phyloP scores from a whole-genome alignment of 53 echinoderm and acorn worm genomes.

The Arbacia lixula region DNA sequence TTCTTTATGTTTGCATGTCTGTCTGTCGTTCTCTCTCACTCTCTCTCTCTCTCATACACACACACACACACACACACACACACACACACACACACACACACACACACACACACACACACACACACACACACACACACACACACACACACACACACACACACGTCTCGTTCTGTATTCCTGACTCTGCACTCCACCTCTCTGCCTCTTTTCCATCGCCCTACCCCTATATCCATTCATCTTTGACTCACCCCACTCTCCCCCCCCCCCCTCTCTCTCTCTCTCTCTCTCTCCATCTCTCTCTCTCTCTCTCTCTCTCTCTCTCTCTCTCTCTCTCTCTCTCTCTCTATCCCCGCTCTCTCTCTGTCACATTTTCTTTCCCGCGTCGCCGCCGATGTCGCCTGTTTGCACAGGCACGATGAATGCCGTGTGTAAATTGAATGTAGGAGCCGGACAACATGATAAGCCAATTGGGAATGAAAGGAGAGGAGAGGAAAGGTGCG shows the following conservation, averaged over 20 bases:
- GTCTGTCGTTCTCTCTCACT: no score
- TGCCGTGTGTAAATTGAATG: slow-evolving; percentile 29
- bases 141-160: no score
- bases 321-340: not conserved
- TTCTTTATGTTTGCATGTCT: no score
- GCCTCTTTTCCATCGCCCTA: not conserved
- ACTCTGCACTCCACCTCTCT: not conserved
- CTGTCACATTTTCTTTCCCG: not conserved
- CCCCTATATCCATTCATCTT: not conserved
- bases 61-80: no score
- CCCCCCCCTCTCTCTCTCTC: not conserved
- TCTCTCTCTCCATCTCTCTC: not conserved
- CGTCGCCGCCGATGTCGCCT: slow-evolving; percentile 11
- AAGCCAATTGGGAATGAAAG: no score
- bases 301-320: slow-evolving; percentile 7
- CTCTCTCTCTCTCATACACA: no score
- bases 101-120: no score
- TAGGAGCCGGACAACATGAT: no score
- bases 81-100: no score
- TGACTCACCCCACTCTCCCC: not conserved
- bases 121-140: no score
- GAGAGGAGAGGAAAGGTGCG: no score
- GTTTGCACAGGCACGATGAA: slow-evolving; percentile 26
- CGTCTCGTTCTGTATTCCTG: not conserved
- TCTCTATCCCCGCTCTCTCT: not conserved